These are phyloP conservation scores for Penaeus vannamei DNA, from an alignment of 1,140 invertebrate species.

Conservation along the genomic window DNA sequence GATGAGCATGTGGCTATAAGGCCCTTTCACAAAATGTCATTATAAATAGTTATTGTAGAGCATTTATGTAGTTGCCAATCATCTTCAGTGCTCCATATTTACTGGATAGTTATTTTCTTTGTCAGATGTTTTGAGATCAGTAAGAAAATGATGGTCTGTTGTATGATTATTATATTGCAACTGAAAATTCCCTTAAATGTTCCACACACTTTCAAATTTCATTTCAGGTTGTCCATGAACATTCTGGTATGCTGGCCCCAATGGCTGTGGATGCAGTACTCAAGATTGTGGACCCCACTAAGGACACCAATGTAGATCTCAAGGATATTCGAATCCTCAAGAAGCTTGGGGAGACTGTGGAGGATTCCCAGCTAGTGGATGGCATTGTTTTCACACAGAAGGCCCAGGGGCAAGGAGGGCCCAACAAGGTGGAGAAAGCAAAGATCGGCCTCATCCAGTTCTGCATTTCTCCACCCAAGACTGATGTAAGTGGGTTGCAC, in stretches of 20 bases:
- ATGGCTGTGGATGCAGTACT: conserved; percentile 98
- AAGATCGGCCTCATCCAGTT: conserved; percentile 99
- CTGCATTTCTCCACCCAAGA: conserved; percentile 99
- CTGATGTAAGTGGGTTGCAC: conserved; percentile 83
- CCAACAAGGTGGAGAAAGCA: conserved; percentile 95
- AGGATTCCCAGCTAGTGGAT: conserved; percentile 96
- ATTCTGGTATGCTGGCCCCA: conserved; percentile 93
- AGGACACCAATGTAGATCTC: conserved; percentile 80
- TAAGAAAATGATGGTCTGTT: no score
- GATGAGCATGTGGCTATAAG: no score
- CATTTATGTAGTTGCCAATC: no score
- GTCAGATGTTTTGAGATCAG: no score
- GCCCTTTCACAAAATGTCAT: no score
- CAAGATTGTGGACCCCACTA: conserved; percentile 82
- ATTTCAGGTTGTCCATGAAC: conserved; percentile 91
- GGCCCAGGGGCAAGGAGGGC: conserved; percentile 90
- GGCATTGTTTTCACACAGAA: conserved; percentile 95
- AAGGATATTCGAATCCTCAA: conserved; percentile 96
- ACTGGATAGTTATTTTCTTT: no score
- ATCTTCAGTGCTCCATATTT: no score
- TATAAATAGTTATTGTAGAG: no score
- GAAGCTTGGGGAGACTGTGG: conserved; percentile 96
- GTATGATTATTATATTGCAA: no score
- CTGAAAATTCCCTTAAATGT: not conserved
- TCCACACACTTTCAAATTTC: not conserved